Evolutionary conservation across 92 coral and sea anemone species (phyloP), one percentile per base, ranked within the genome.

Genomic region (Ricordea florida): DNA sequence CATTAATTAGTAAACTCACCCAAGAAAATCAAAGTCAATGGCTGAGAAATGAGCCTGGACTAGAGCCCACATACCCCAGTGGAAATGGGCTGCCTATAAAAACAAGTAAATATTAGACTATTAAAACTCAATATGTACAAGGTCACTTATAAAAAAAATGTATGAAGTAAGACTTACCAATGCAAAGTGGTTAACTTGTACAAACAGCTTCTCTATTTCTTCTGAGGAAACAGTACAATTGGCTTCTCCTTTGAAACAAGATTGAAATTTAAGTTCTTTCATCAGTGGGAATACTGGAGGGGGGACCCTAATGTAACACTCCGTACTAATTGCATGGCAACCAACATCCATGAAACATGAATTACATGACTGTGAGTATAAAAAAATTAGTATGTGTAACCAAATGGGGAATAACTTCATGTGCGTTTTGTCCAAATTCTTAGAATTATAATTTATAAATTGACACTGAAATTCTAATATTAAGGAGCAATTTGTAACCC

Each of bases 11-110:
- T 35, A 32, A 23, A 52, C 97, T 94, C 78, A 91, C 98, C 87
- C 94, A 10, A 94, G 67, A 53, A 94, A 94, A 76, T 94, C 98
- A 85, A 94, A 94, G 56, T 94, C 97, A 24, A 94, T 94, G 11
- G 80, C 82, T 16, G 98, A 94, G 70, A 85, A 94, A 44, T 92
- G 90, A 10, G 98, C 97, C 80, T 94, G 98, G 23, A 94, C 87
- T 44, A 94, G 57, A 18, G 92, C 94, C 97, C 97, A 91, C 57
- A 85, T 81, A 33, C 94, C 90, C 98, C 98, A 94, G 82, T 91
- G 85, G 62, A 91, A 94, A 49, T 94, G 97, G 28, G 98, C 91
- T 41, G 87, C 98, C 98, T 93, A 65, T 17, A 63, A 34, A 2
- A 34, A 45, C 10, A 11, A 66, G 42, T 23, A 41, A 21, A 11